Conservation (phyloP, 2,113 vertebrate genomes). For the Notothenia rossii region DNA sequence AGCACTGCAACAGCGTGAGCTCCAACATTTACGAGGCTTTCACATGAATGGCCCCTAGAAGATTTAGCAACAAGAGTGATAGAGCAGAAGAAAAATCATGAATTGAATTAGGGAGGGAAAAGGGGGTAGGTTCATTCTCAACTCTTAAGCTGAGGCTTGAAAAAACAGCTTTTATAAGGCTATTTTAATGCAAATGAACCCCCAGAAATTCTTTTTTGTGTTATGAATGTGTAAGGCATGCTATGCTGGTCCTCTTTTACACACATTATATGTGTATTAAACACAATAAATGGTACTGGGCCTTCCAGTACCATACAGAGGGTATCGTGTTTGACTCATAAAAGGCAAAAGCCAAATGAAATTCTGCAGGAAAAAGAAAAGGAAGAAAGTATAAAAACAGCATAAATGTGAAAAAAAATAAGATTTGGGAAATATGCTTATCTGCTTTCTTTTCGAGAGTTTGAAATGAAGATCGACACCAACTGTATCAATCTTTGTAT, state of each 20-base stretch:
- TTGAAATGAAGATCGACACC: background rate
- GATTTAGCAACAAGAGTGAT: slow-evolving; percentile 38
- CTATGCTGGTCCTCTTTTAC: slow-evolving; percentile 42
- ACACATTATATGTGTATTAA: slow-evolving; percentile 24
- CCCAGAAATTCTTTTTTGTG: slow-evolving; percentile 54
- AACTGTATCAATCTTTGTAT: background rate
- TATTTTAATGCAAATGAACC: slow-evolving; percentile 79
- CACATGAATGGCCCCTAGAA: slow-evolving; percentile 56
- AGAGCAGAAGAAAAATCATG: slow-evolving; percentile 59
- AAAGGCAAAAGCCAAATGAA: background rate
- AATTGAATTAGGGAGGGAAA: slow-evolving; percentile 70
- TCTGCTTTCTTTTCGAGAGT: background rate
- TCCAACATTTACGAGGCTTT: slow-evolving; percentile 65
- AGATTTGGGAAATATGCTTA: background rate
- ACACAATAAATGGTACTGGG: slow-evolving; percentile 3
- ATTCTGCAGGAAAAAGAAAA: background rate
- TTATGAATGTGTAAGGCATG: slow-evolving; percentile 59
- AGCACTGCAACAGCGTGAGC: slow-evolving; percentile 37
- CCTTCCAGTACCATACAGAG: background rate
- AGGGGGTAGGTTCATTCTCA: slow-evolving; percentile 65
- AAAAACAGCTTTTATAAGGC: slow-evolving; percentile 65
- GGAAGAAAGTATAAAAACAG: no score
- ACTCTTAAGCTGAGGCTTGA: slow-evolving; percentile 58
- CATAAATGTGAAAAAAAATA: no score
- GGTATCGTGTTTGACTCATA: background rate